Conservation (phyloP, 2,888 invertebrate genomes). For the Chaetogeoica ovagalla region DNA sequence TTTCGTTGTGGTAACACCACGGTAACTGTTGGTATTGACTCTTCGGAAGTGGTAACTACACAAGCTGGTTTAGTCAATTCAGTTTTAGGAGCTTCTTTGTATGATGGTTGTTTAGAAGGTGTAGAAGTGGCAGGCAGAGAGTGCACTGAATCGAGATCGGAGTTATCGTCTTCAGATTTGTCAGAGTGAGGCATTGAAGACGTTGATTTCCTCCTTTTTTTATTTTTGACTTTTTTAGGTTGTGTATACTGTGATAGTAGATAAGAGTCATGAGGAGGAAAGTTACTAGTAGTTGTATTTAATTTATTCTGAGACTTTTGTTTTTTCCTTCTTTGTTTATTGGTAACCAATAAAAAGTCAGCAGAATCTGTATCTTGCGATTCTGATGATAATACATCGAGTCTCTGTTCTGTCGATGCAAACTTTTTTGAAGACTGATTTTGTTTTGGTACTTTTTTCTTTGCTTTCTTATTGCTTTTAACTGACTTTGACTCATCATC, state of each 20-base stretch:
- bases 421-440: constrained; percentile 53
- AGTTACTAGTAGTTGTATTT: constrained; percentile 46
- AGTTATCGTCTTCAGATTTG: constrained; percentile 80
- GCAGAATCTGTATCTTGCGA: constrained; percentile 53
- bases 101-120: constrained; percentile 53
- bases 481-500: constrained; percentile 46
- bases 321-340: constrained; percentile 78
- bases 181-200: constrained; percentile 78
- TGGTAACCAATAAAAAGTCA: constrained; percentile 82
- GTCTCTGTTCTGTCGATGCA: constrained; percentile 49
- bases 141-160: constrained; percentile 80
- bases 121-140: constrained; percentile 69
- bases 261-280: constrained; percentile 54
- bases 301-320: constrained; percentile 58
- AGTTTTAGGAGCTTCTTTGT: constrained; percentile 41
- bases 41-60: constrained; percentile 52
- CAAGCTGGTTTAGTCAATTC: constrained; percentile 44
- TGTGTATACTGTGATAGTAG: constrained; percentile 47
- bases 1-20: constrained; percentile 42
- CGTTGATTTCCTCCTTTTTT: constrained; percentile 67
- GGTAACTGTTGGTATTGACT: constrained; percentile 51
- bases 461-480: constrained; percentile 41
- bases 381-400: constrained; percentile 44
- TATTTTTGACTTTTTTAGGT: constrained; percentile 51
- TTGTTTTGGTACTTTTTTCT: constrained; percentile 53